phyloP scores from a whole-genome alignment of 92 coral and sea anemone genomes.

The Siderastrea radians region DNA sequence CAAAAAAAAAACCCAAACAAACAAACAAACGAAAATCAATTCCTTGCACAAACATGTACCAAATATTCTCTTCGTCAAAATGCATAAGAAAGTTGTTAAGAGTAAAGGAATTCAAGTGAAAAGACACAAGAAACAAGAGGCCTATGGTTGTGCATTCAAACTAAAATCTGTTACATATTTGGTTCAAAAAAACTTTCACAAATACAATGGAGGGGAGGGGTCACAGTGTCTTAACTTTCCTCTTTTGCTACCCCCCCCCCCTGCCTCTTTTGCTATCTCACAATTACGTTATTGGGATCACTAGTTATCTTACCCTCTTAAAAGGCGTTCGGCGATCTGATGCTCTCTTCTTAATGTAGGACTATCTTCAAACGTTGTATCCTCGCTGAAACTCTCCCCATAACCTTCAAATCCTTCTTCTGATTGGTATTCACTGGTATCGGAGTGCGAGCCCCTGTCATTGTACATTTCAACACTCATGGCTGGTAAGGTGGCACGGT shows the following conservation, averaged over 20 bases:
- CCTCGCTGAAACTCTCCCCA: slow-evolving; percentile 88
- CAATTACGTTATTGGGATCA: background rate
- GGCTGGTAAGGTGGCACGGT: slow-evolving; percentile 76
- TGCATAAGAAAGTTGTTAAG: no score
- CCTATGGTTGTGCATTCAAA: no score
- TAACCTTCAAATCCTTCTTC: slow-evolving; percentile 95
- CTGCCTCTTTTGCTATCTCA: background rate
- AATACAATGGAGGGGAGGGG: no score
- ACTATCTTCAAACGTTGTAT: slow-evolving; percentile 79
- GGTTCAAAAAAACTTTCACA: no score
- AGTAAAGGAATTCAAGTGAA: no score
- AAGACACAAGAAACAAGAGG: no score
- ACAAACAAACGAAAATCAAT: background rate
- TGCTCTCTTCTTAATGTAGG: slow-evolving; percentile 55
- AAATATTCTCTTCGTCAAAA: no score
- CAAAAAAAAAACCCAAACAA: background rate
- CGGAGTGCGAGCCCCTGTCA: slow-evolving; percentile 79
- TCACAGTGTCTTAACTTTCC: no score
- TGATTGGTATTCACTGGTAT: slow-evolving; percentile 99
- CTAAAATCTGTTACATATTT: no score
- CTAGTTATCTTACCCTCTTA: slow-evolving; percentile 5
- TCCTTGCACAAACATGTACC: no score
- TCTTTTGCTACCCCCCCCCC: no score
- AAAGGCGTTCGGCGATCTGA: slow-evolving; percentile 3
- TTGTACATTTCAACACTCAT: slow-evolving; percentile 52